Evolutionary conservation across 2,888 invertebrate genomes (phyloP), one percentile per base, ranked within the genome.

Genomic region (Platycheirus albimanus): DNA sequence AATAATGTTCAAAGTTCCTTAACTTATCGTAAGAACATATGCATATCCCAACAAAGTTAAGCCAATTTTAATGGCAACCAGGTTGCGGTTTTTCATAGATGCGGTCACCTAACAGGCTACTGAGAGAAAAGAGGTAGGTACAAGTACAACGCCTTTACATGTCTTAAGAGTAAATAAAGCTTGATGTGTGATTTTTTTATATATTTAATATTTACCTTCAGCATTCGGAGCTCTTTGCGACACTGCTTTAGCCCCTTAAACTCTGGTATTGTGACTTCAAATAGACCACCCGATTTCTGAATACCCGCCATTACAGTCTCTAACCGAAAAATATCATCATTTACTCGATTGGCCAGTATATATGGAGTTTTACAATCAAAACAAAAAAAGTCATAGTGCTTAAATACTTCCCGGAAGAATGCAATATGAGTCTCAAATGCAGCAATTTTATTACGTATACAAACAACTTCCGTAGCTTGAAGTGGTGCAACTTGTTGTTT

Each of bases 401-500:
- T 95, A 90, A 98, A 99, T 38, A 95, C 94, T 90, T 98, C 98
- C 78, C 98, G 92, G 88, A 97, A 98, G 85, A 95, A 95, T 47
- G 93, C 93, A 64, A 98, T 95, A 85, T 95, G 94, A 3, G 93
- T 92, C 89, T 99, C 99, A 89, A 99, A 99, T 0, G 94, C 94
- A 0, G 94, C 92, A 85, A 97, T 96, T 88, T 96, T 96, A 88
- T 96, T 96, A 43, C 98, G 93, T 64, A 99, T 97, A 85, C 96
- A 95, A 10, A 97, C 94, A 2, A 99, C 98, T 92, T 99, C 98
- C 7, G 95, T 95, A 30, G 98, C 98, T 92, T 98, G 98, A 41
- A 99, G 90, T 0, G 99, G 98, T 5, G 98, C 97, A 24, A 99
- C 97, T 91, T 97, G 96, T 89, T 98, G 98, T 89, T 98, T 98